phyloP scores from a whole-genome alignment of 1,140 invertebrate species.

The Drosophila leontia region DNA sequence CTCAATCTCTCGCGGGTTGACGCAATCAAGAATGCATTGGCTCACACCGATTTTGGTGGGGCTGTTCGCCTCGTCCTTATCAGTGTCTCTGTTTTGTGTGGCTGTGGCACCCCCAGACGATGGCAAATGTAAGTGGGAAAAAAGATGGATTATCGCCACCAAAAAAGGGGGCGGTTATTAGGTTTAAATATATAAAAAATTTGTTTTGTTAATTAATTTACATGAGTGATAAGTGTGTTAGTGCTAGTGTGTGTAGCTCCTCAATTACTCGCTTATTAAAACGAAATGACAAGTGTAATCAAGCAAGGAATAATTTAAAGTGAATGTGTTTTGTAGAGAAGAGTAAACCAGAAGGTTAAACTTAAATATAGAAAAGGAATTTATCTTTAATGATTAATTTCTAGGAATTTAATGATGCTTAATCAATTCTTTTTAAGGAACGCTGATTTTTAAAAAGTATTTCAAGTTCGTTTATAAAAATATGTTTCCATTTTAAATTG shows the following conservation, averaged over 20 bases:
- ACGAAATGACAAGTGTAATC: constrained; percentile 3
- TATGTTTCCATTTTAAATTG: neutral
- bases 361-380: neutral
- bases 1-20: constrained; percentile 21
- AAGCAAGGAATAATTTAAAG: neutral
- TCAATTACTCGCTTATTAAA: constrained; percentile 4
- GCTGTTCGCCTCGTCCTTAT: constrained; percentile 52
- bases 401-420: neutral
- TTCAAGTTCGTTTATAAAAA: neutral
- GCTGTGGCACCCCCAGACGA: constrained; percentile 63
- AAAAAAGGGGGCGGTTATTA: constrained; percentile 8
- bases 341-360: no score
- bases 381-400: neutral
- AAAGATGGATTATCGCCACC: neutral
- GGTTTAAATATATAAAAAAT: constrained; percentile 1
- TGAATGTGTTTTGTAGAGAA: neutral
- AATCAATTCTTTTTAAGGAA: neutral
- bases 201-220: constrained; percentile 3
- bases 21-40: constrained; percentile 53
- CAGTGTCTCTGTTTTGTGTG: constrained; percentile 36
- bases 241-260: neutral
- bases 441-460: no score
- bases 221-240: constrained; percentile 2
- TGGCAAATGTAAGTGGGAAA: constrained; percentile 77
- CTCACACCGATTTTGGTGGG: constrained; percentile 34